Evolutionary conservation across 1,140 invertebrate genomes (phyloP).

Genomic region (fruit fly (Drosophila melanogaster)): DNA sequence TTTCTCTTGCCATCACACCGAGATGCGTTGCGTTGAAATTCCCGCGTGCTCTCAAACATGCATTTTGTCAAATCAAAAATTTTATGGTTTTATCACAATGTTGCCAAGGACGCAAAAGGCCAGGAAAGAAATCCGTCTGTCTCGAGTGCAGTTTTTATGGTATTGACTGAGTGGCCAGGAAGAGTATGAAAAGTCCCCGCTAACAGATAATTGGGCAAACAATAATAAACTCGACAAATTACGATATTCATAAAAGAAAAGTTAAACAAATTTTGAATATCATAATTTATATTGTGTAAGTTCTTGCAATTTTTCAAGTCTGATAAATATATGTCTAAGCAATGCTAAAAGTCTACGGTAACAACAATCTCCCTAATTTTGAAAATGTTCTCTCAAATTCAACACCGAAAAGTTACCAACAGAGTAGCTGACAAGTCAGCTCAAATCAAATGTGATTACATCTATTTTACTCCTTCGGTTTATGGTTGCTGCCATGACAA

Average conservation of each 20-base stretch:
- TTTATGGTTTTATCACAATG: conserved; percentile 78
- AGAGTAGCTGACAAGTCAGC: conserved; percentile 12
- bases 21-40: conserved; percentile 46
- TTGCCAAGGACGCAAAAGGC: conserved; percentile 59
- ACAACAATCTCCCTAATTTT: too few species aligned
- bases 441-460: not conserved
- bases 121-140: conserved; percentile 45
- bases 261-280: too few species aligned
- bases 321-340: too few species aligned
- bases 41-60: conserved; percentile 66
- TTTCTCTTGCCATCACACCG: conserved; percentile 36
- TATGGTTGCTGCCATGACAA: conserved; percentile 62
- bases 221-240: too few species aligned
- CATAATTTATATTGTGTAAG: too few species aligned
- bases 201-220: not conserved
- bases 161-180: conserved; percentile 13
- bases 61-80: conserved; percentile 81
- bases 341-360: too few species aligned
- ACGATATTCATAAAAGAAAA: too few species aligned
- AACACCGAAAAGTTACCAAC: not conserved
- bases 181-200: conserved; percentile 4
- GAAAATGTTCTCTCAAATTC: not conserved
- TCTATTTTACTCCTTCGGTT: conserved; percentile 33
- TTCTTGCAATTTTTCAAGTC: too few species aligned
- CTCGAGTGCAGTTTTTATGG: conserved; percentile 65